Conservation (phyloP, 2,113 vertebrate genomes). For the Ammodytes dubius region DNA sequence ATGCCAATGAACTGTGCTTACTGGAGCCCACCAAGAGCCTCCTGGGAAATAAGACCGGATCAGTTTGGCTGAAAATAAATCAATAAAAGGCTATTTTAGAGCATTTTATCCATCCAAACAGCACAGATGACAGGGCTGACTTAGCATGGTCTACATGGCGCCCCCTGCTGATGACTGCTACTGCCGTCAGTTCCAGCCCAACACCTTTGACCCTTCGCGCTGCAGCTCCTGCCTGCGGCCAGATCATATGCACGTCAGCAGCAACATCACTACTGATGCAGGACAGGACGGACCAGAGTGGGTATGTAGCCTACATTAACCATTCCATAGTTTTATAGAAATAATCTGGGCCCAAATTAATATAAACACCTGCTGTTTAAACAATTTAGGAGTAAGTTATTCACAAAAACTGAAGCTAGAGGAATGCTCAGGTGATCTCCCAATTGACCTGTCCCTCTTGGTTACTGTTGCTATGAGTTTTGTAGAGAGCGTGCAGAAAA, state of each 20-base stretch:
- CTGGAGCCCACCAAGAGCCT: slow-evolving; percentile 22
- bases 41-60: slow-evolving; percentile 65
- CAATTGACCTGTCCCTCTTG: no score
- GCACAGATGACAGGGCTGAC: slow-evolving; percentile 5
- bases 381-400: neutral
- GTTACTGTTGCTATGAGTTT: no score
- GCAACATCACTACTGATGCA: neutral
- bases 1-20: slow-evolving; percentile 35
- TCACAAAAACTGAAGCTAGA: no score
- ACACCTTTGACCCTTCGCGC: slow-evolving; percentile 77
- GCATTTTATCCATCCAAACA: neutral
- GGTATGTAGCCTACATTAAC: slow-evolving; percentile 42
- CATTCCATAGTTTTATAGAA: neutral
- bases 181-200: slow-evolving; percentile 70
- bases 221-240: slow-evolving; percentile 74
- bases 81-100: slow-evolving; percentile 27
- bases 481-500: no score
- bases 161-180: slow-evolving; percentile 70
- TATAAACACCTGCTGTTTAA: neutral
- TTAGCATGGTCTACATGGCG: slow-evolving; percentile 37
- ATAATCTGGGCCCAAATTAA: neutral
- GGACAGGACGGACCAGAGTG: slow-evolving; percentile 7
- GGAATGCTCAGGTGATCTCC: no score
- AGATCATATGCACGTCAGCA: slow-evolving; percentile 70
- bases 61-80: slow-evolving; percentile 18